phyloP scores from a whole-genome alignment of 2,888 invertebrate species.

The Candidula unifasciata region DNA sequence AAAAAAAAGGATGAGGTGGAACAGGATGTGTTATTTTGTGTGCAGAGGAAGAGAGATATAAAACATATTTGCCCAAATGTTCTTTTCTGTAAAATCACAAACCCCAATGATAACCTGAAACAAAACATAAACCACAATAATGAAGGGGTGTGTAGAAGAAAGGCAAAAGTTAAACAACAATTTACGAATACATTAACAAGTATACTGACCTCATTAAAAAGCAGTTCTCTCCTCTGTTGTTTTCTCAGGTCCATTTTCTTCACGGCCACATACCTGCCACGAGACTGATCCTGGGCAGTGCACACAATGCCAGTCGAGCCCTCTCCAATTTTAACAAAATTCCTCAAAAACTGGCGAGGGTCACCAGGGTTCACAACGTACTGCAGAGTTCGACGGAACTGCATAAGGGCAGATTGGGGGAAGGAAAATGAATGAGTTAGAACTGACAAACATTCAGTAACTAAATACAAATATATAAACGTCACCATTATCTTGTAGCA shows the following conservation, averaged over 20 bases:
- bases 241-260: conserved; percentile 99
- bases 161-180: background rate
- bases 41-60: too few species aligned
- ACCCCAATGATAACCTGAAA: background rate
- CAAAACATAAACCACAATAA: background rate
- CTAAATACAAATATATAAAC: too few species aligned
- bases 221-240: conserved; percentile 95
- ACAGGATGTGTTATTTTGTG: too few species aligned
- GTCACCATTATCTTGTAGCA: too few species aligned
- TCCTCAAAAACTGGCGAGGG: conserved; percentile 92
- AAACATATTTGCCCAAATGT: too few species aligned
- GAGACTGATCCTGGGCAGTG: conserved; percentile 77
- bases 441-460: too few species aligned
- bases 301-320: conserved; percentile 97
- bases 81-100: background rate
- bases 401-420: conserved; percentile 38
- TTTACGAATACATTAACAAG: background rate
- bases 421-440: background rate
- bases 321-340: conserved; percentile 97
- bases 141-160: background rate
- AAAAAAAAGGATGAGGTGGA: too few species aligned
- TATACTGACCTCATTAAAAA: conserved; percentile 95
- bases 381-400: conserved; percentile 83
- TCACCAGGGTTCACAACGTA: conserved; percentile 98
- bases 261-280: conserved; percentile 94